These are phyloP conservation scores for Tubulanus polymorphus DNA, from an alignment of 2,888 invertebrate genomes.

Conservation along the genomic window DNA sequence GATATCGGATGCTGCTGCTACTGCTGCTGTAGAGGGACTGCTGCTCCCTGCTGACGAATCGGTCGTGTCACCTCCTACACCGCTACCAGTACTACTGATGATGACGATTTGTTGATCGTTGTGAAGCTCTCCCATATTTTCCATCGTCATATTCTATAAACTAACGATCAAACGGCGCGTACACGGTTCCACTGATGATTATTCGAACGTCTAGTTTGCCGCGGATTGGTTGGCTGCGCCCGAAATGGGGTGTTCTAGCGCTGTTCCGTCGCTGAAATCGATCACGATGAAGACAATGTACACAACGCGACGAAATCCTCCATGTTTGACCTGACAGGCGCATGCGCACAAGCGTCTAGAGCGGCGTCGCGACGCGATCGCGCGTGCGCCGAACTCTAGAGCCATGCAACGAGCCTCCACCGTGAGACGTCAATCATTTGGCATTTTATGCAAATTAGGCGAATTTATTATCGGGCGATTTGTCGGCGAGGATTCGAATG, in stretches of 20 bases:
- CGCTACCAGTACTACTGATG: constrained; percentile 27
- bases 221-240: constrained; percentile 42
- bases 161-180: constrained; percentile 48
- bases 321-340: constrained; percentile 53
- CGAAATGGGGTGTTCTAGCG: constrained; percentile 42
- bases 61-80: constrained; percentile 30
- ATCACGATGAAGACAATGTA: constrained; percentile 39
- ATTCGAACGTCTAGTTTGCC: constrained; percentile 45
- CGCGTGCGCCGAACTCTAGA: too few species aligned
- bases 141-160: constrained; percentile 54
- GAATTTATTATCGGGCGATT: too few species aligned
- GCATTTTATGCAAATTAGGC: too few species aligned
- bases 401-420: too few species aligned
- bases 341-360: constrained; percentile 41
- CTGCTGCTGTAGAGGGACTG: constrained; percentile 25
- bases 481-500: too few species aligned
- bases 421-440: too few species aligned
- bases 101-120: constrained; percentile 51
- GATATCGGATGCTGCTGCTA: constrained; percentile 20
- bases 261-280: too few species aligned
- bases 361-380: constrained; percentile 29
- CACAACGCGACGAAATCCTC: constrained; percentile 40
- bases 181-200: constrained; percentile 48
- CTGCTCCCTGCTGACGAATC: constrained; percentile 26
- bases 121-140: constrained; percentile 53